phyloP scores from a whole-genome alignment of 1,140 invertebrate species.

The Portunus trituberculatus region DNA sequence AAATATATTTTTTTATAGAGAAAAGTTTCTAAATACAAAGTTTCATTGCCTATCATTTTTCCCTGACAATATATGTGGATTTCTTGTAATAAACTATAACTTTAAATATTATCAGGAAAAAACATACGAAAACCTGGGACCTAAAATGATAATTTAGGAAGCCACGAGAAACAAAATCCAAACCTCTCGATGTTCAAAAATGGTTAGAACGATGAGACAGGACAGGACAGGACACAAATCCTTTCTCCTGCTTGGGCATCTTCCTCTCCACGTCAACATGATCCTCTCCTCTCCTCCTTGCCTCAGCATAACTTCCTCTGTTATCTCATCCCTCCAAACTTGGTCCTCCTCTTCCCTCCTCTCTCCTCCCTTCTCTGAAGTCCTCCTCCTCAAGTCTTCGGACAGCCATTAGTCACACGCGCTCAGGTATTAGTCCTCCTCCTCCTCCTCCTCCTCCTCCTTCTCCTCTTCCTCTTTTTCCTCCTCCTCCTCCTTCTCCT shows the following conservation, averaged over 20 bases:
- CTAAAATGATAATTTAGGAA: too few relatives aligned
- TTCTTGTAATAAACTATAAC: too few relatives aligned
- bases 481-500: too few relatives aligned
- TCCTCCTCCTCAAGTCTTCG: background rate
- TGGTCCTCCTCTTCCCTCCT: background rate
- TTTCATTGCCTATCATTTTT: too few relatives aligned
- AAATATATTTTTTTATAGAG: too few relatives aligned
- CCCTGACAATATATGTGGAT: too few relatives aligned
- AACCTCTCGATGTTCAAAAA: too few relatives aligned
- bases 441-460: background rate
- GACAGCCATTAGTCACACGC: constrained; percentile 9
- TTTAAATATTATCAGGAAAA: too few relatives aligned
- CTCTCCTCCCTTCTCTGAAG: background rate
- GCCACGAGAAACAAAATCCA: too few relatives aligned
- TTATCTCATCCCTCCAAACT: background rate
- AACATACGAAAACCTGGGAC: too few relatives aligned
- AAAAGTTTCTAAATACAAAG: too few relatives aligned
- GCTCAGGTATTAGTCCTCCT: background rate
- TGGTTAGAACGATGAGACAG: too few relatives aligned
- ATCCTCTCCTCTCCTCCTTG: background rate
- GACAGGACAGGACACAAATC: background rate
- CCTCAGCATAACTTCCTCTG: background rate
- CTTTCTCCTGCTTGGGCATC: background rate
- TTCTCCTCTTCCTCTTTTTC: background rate
- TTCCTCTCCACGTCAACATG: background rate